Percentiles rank a stretch among this genome's conserved stretches.
Evolutionary conservation across 1,140 invertebrate genomes (phyloP).

Genomic region (Lordiphosa clarofinis): DNA sequence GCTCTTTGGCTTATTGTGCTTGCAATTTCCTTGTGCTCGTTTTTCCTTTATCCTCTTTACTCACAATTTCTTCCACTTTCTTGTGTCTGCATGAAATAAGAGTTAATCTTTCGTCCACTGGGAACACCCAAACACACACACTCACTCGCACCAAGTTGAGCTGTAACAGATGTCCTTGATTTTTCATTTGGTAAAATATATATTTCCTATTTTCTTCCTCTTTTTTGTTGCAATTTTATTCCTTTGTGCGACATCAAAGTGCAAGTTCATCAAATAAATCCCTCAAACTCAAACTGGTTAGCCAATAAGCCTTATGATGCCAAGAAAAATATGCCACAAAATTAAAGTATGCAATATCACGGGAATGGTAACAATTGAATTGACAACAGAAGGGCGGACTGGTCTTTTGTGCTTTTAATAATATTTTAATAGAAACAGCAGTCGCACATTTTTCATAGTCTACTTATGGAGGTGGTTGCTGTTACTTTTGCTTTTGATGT

Average conservation of each 20-base stretch:
- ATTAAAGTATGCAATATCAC: constrained; percentile 43
- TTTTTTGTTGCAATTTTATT: constrained; percentile 43
- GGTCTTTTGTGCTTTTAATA: constrained; percentile 36
- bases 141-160: constrained; percentile 10
- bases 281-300: constrained; percentile 20
- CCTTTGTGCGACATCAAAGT: constrained; percentile 57
- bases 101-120: constrained; percentile 61
- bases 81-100: constrained; percentile 61
- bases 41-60: constrained; percentile 5
- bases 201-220: constrained; percentile 23
- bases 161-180: constrained; percentile 63
- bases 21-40: constrained; percentile 38
- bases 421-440: constrained; percentile 58
- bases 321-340: constrained; percentile 27
- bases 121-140: constrained; percentile 22
- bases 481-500: constrained; percentile 33
- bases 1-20: constrained; percentile 53
- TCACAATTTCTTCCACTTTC: constrained; percentile 34
- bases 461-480: constrained; percentile 28
- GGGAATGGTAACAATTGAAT: constrained; percentile 47
- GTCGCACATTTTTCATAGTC: constrained; percentile 20
- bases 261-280: constrained; percentile 54
- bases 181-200: constrained; percentile 43
- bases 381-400: constrained; percentile 22
- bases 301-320: constrained; percentile 33